Base-by-base conservation (phyloP, 2,888 invertebrate genomes). In the Leptogaster cylindrica region DNA sequence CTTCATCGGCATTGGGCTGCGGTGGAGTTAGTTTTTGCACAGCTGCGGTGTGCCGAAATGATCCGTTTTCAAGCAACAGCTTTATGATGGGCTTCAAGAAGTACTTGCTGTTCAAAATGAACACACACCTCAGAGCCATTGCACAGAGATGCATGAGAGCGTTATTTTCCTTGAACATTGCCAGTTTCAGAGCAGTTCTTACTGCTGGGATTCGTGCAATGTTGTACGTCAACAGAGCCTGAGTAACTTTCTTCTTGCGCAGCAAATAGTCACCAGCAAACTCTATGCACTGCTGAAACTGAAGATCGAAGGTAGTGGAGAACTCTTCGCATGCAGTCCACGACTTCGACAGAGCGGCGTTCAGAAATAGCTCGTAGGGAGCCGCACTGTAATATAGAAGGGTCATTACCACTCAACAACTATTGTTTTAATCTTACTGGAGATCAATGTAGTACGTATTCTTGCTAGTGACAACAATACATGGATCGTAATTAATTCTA, bases 261-360 rank as follows among this genome's bases (percentile, higher is more conserved):
- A 95, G 83, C 75, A 92, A 84, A 78, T 90, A 84, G 79, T 95
- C 94, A 0, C 93, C 93, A 27, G 93, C 91, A 73, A 88, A 87
- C 77, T 92, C 91, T 71, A 95, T 83, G 69, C 81, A 81, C 12
- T 76, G 75, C 58, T 79, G 77, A 39, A 77, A 79, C 5, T 77
- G 75, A 1, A 81, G 73, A 75, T 81, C 80, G 18, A 81, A 81
- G 0, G 79, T 80, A 68, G 79, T 80, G 71, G 81, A 81, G 67
- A 81, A 81, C 66, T 81, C 81, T 20, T 81, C 79, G 64, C 81
- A 81, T 58, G 78, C 75, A 8, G 74, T 74, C 79, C 81, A 81
- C 50, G 76, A 75, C 10, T 76, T 75, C 2, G 74, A 70, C 27
- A 78, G 36, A 1, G 79, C 81, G 2, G 79, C 77, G 50, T 80